These are phyloP conservation scores for Psittacula echo DNA, from an alignment of 2,797 vertebrate species.

Conservation along the genomic window DNA sequence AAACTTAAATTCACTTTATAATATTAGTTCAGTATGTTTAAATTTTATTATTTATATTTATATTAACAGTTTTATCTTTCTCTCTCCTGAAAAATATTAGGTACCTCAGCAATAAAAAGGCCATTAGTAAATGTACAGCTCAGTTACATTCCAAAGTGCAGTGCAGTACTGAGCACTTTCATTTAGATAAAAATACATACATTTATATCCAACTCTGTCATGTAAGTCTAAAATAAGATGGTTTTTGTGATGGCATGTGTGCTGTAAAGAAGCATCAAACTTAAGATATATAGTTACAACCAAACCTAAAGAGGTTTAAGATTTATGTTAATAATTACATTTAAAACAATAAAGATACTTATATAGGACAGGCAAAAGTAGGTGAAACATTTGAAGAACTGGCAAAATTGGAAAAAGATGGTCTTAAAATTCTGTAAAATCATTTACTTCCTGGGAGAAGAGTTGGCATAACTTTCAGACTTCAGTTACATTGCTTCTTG, in stretches of 20 bases:
- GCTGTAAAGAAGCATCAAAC: neutral
- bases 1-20: neutral
- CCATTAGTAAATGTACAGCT: neutral
- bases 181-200: neutral
- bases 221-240: neutral
- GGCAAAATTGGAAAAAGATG: neutral
- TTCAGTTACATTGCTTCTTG: conserved; percentile 50
- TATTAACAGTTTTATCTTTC: neutral
- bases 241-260: neutral
- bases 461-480: neutral
- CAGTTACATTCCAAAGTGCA: neutral
- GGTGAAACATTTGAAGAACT: neutral
- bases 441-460: conserved; percentile 26
- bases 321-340: neutral
- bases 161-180: neutral
- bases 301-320: neutral
- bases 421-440: neutral
- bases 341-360: neutral
- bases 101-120: neutral
- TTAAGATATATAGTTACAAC: neutral
- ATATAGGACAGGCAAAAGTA: neutral
- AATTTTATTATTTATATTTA: neutral
- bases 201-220: neutral
- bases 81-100: neutral
- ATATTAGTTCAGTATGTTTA: neutral